Base-by-base conservation (phyloP, 30 jellyfish, hydroid and myxozoan genomes). In the Aurelia coerulea region DNA sequence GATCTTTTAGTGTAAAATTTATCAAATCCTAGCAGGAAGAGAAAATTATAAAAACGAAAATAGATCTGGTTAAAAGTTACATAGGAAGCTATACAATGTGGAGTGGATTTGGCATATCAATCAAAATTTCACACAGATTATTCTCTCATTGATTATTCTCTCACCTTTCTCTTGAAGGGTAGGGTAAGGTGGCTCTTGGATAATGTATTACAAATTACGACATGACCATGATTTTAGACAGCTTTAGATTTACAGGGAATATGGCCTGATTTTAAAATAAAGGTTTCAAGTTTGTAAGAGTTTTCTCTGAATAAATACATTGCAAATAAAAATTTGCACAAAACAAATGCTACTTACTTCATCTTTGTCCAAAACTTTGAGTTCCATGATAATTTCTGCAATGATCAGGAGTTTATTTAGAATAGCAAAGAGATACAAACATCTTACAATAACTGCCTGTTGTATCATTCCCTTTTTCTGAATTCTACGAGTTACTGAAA, bases 21-120 rank as follows among this genome's bases (percentile, higher is more conserved):
- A 87, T 56, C 74, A 87, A 63, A 58, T 68, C 83, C 96, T 87
- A 32, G 37, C 78, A 87, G 31, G 49, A 34, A 13, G 7, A 16
- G 41, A 49, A 23, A 35, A 54, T 51, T 51, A 31, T 34, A 37
- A 18, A 17, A 17, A 75, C n/a, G 63, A 34, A 9, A 35, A 23
- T 1, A 65, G 76, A 65, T 16, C 10, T 9, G 4, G 46, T 12
- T 17, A 62, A n/a, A n/a, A 2, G 37, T n/a, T 12, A 33, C 33
- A 62, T 62, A 7, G 72, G 72, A 10, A 62, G 72, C 37, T 31
- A 2, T 46, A 46, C 56, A 46, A 46, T 46, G 56, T 46, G 14
- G 15, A 46, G 56, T 5, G 14, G 56, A 46, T 29, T 12, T 62
- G 72, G 35, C 72, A 62, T 62, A 13, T 62, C 31, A 33, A 62